A percentile compares a stretch with the other conserved stretches of the same genome.
phyloP scores from a whole-genome alignment of 30 jellyfish, hydroid and myxozoan genomes.

The Aurelia coerulea region DNA sequence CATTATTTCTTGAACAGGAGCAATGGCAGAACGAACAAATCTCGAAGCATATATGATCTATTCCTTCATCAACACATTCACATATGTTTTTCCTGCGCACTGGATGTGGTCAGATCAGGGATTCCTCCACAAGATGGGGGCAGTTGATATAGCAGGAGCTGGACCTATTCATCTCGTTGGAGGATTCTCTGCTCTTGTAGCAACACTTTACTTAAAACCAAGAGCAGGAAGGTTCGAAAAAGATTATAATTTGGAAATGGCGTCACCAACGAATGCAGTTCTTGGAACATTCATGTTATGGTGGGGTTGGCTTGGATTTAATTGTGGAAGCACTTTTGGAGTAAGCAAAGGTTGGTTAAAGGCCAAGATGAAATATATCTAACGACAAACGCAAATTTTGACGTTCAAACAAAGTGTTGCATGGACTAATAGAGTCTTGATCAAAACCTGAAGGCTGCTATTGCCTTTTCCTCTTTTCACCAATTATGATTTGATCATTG shows the following conservation, averaged over 20 bases:
- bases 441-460: too few relatives aligned
- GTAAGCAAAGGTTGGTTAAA: conserved; percentile 71
- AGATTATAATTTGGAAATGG: conserved; percentile 12
- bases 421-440: too few relatives aligned
- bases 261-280: conserved; percentile 83
- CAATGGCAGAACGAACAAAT: conserved; percentile 91
- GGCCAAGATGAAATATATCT: neutral
- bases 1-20: conserved; percentile 27
- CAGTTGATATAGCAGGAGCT: conserved; percentile 89
- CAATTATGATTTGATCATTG: too few relatives aligned
- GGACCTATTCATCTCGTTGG: conserved; percentile 92
- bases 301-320: conserved; percentile 98
- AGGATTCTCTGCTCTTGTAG: conserved; percentile 81
- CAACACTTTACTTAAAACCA: conserved; percentile 76
- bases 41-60: conserved; percentile 75
- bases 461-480: too few relatives aligned
- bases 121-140: conserved; percentile 67
- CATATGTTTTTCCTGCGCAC: conserved; percentile 85
- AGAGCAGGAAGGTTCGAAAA: conserved; percentile 54
- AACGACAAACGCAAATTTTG: neutral
- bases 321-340: conserved; percentile 90
- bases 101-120: conserved; percentile 90
- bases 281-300: conserved; percentile 89
- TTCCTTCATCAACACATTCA: conserved; percentile 67
- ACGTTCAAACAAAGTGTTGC: neutral